phyloP scores from a whole-genome alignment of 2,113 vertebrate genomes.

The Odocoileus virginianus region DNA sequence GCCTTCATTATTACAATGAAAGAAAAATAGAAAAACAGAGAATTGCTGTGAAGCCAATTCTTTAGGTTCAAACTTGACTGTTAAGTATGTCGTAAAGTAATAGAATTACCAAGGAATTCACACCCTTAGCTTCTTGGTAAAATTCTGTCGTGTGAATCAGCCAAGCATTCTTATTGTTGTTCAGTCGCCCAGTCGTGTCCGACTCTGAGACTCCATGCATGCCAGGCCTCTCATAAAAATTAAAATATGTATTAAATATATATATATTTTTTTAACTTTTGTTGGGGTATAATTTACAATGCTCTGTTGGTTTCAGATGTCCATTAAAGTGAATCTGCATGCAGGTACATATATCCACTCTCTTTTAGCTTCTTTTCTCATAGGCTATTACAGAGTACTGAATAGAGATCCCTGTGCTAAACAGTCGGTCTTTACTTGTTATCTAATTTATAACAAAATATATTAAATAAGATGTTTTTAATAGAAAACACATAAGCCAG shows the following conservation, averaged over 20 bases:
- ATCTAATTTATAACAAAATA: background rate
- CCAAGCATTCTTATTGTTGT: background rate
- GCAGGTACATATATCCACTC: background rate
- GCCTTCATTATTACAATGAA: background rate
- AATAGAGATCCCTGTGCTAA: background rate
- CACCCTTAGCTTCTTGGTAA: background rate
- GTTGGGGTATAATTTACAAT: background rate
- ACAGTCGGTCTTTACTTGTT: background rate
- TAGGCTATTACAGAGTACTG: background rate
- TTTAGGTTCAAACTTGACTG: background rate
- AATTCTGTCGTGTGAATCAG: background rate
- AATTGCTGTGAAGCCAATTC: background rate
- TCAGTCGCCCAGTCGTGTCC: background rate
- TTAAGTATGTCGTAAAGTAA: background rate
- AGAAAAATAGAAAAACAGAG: background rate
- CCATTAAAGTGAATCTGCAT: background rate
- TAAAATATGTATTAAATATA: background rate
- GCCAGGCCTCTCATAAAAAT: background rate
- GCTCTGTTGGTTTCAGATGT: background rate
- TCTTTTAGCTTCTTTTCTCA: background rate
- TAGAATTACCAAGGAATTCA: background rate
- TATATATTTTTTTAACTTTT: background rate
- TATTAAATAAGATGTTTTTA: background rate
- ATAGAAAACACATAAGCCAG: background rate
- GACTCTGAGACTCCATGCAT: background rate